Conservation (phyloP, 1,140 invertebrate genomes). For the Caenorhabditis remanei region DNA sequence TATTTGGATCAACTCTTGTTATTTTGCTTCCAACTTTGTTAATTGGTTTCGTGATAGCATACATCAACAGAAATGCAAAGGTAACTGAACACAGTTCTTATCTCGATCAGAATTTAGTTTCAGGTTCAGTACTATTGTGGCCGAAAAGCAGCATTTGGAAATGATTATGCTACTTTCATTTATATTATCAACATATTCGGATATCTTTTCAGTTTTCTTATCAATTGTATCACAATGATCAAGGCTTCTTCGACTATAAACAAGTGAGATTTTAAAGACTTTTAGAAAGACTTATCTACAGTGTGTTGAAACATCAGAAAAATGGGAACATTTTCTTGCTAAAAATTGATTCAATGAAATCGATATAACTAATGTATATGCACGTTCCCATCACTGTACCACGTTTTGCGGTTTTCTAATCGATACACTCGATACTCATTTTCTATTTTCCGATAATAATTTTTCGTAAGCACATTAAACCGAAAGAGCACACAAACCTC, state of each 20-base stretch:
- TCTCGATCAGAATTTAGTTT: not conserved
- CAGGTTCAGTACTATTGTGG: slow-evolving; percentile 60
- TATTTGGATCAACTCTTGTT: slow-evolving; percentile 35
- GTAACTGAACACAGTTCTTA: not conserved
- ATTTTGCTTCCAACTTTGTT: not conserved
- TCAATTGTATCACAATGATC: slow-evolving; percentile 42
- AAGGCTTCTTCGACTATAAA: slow-evolving; percentile 33
- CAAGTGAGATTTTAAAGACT: not conserved
- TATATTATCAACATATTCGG: slow-evolving; percentile 60
- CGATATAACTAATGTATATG: too few relatives aligned
- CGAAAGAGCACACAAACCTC: too few relatives aligned
- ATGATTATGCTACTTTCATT: slow-evolving; percentile 57
- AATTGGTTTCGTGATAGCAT: slow-evolving; percentile 45
- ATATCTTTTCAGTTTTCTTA: slow-evolving; percentile 53
- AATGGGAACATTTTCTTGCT: too few relatives aligned
- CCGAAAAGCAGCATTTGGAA: slow-evolving; percentile 60
- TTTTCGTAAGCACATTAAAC: too few relatives aligned
- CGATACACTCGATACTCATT: too few relatives aligned
- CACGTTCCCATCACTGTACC: too few relatives aligned
- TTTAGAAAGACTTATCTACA: too few relatives aligned
- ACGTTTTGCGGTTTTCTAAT: too few relatives aligned
- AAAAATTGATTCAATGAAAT: too few relatives aligned
- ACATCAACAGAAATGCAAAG: slow-evolving; percentile 50
- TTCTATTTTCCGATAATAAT: too few relatives aligned
- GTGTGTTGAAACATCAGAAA: too few relatives aligned